A percentile compares a stretch with the other conserved stretches of the same genome.
These are phyloP conservation scores for Pipistrellus pygmaeus DNA, from an alignment of 2,797 vertebrate species.

Conservation along the genomic window DNA sequence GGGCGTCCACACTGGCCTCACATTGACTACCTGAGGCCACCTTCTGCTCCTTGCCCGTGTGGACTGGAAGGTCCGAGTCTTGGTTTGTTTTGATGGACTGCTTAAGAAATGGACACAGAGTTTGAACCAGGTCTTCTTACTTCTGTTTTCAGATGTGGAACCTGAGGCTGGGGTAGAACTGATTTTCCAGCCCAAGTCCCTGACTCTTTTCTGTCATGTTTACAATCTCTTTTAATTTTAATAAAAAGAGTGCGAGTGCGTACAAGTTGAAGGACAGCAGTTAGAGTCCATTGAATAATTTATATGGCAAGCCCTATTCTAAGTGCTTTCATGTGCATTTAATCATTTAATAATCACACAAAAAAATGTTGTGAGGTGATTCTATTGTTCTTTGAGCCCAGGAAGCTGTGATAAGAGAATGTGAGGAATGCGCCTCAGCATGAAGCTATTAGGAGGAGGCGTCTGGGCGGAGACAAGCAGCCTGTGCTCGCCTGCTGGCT, in stretches of 20 bases:
- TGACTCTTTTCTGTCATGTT: background rate
- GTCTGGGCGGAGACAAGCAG: background rate
- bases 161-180: background rate
- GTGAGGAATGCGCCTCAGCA: background rate
- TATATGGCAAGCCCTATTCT: background rate
- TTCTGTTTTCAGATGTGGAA: conserved; percentile 6
- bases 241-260: background rate
- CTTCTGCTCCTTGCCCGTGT: background rate
- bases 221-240: background rate
- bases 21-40: background rate
- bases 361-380: background rate
- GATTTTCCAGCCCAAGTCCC: background rate
- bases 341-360: background rate
- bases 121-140: background rate
- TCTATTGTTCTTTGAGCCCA: background rate
- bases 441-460: background rate
- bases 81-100: background rate
- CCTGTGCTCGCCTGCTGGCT: background rate
- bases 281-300: background rate
- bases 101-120: background rate
- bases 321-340: background rate
- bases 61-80: background rate
- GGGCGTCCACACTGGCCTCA: background rate
- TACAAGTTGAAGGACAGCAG: background rate
- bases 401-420: background rate